Conservation (phyloP, 2,113 vertebrate genomes). For the Crotalus tigris region DNA sequence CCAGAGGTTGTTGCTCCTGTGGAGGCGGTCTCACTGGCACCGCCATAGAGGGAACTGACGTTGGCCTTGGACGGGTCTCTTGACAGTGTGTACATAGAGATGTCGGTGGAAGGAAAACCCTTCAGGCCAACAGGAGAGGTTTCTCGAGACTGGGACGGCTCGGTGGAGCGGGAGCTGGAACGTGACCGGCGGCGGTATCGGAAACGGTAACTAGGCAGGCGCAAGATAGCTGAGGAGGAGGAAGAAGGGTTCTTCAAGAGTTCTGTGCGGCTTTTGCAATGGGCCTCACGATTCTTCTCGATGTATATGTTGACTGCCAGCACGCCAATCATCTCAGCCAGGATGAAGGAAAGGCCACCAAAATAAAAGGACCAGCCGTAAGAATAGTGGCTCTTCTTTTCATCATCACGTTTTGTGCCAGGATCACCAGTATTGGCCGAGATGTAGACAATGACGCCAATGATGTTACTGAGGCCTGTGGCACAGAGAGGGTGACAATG, state of each 20-base stretch:
- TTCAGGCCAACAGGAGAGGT: slow-evolving; percentile 80
- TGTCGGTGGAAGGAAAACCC: slow-evolving; percentile 80
- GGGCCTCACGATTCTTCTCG: slow-evolving; percentile 89
- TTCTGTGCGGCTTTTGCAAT: slow-evolving; percentile 87
- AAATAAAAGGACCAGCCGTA: slow-evolving; percentile 96
- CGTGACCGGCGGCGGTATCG: slow-evolving; percentile 79
- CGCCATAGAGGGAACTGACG: slow-evolving; percentile 56
- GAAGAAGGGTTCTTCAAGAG: slow-evolving; percentile 82
- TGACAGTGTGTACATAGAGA: slow-evolving; percentile 87
- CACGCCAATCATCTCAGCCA: slow-evolving; percentile 92
- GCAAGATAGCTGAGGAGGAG: slow-evolving; percentile 84
- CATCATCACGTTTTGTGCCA: slow-evolving; percentile 87
- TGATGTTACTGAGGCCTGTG: slow-evolving; percentile 91
- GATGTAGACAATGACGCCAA: slow-evolving; percentile 93
- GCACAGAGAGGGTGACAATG: not conserved
- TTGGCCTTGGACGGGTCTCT: slow-evolving; percentile 71
- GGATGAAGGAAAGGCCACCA: slow-evolving; percentile 89
- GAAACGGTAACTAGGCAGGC: slow-evolving; percentile 90
- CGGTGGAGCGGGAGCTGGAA: slow-evolving; percentile 86
- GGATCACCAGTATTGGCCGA: slow-evolving; percentile 89
- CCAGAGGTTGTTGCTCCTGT: slow-evolving; percentile 56
- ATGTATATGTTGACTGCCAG: slow-evolving; percentile 93
- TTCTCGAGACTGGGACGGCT: slow-evolving; percentile 86
- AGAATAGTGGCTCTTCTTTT: slow-evolving; percentile 91
- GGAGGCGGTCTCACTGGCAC: slow-evolving; percentile 26